A percentile compares a stretch with the other conserved stretches of the same genome.
These are phyloP conservation scores for Maniola jurtina DNA, from an alignment of 1,140 invertebrate species.

Conservation along the genomic window DNA sequence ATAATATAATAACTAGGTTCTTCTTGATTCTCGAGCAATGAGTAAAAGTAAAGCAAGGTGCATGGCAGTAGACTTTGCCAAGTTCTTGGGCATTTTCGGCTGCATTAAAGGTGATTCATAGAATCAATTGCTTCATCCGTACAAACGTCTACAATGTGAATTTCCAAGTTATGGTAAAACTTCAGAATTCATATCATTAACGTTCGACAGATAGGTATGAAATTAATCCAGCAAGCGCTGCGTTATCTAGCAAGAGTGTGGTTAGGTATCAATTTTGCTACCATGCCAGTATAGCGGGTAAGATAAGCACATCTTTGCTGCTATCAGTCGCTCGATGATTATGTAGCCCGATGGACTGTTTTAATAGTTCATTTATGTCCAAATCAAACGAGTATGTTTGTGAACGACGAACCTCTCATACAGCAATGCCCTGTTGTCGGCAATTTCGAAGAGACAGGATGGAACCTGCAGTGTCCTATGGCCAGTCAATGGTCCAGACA, in stretches of 20 bases:
- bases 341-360: constrained; percentile 67
- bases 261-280: constrained; percentile 67
- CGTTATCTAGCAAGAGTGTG: constrained; percentile 55
- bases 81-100: too few relatives aligned
- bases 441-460: constrained; percentile 45
- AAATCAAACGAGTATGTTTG: constrained; percentile 52
- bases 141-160: not conserved
- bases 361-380: constrained; percentile 38
- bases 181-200: not conserved
- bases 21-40: too few relatives aligned
- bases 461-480: constrained; percentile 55
- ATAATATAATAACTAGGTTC: too few relatives aligned
- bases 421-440: constrained; percentile 47
- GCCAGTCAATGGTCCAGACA: constrained; percentile 47
- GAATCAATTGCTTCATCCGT: too few relatives aligned
- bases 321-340: constrained; percentile 71
- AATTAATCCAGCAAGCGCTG: constrained; percentile 27
- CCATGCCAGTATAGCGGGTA: constrained; percentile 51
- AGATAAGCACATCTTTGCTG: constrained; percentile 69
- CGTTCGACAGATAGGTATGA: constrained; percentile 11
- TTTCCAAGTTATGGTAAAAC: not conserved
- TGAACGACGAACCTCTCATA: constrained; percentile 47
- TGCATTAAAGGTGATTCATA: too few relatives aligned
- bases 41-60: too few relatives aligned
- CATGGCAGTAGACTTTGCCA: too few relatives aligned